Percentiles rank a stretch among this genome's conserved stretches.
These are phyloP conservation scores for Nerophis lumbriciformis DNA, from an alignment of 2,113 vertebrate species.

Conservation along the genomic window DNA sequence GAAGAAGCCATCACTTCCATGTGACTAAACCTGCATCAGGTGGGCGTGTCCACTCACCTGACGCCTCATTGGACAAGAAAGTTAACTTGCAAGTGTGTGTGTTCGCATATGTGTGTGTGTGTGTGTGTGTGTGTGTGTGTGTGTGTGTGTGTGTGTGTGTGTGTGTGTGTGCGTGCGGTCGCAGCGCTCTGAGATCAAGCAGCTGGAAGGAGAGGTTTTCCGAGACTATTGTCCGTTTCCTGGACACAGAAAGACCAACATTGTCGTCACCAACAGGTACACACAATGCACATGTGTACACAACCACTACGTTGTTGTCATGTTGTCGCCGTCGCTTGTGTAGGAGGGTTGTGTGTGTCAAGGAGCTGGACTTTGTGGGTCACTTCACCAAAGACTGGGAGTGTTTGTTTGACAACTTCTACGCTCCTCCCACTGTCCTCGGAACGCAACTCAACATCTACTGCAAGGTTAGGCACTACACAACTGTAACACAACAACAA, in stretches of 20 bases:
- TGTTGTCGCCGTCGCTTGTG: neutral
- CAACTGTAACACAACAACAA: neutral
- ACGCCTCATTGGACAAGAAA: too few species aligned
- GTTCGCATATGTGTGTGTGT: neutral
- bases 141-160: neutral
- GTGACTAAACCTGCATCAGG: neutral
- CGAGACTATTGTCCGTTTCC: slow-evolving; percentile 70
- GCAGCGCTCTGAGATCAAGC: slow-evolving; percentile 84
- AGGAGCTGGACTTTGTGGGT: slow-evolving; percentile 86
- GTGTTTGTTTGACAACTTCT: slow-evolving; percentile 81
- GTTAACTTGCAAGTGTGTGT: neutral
- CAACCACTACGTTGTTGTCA: too few species aligned
- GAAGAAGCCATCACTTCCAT: neutral
- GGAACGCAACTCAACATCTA: slow-evolving; percentile 77
- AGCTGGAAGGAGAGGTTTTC: slow-evolving; percentile 81
- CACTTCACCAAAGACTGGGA: slow-evolving; percentile 88
- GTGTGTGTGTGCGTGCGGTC: neutral
- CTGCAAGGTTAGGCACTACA: slow-evolving; percentile 67
- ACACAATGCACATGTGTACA: too few species aligned
- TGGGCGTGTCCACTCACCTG: neutral
- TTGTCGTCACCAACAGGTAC: slow-evolving; percentile 90
- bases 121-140: neutral
- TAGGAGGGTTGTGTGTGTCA: slow-evolving; percentile 85
- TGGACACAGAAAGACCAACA: slow-evolving; percentile 72
- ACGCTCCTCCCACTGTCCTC: slow-evolving; percentile 48